phyloP scores from a whole-genome alignment of 2,888 invertebrate genomes.

The Drosophila anomalipes region DNA sequence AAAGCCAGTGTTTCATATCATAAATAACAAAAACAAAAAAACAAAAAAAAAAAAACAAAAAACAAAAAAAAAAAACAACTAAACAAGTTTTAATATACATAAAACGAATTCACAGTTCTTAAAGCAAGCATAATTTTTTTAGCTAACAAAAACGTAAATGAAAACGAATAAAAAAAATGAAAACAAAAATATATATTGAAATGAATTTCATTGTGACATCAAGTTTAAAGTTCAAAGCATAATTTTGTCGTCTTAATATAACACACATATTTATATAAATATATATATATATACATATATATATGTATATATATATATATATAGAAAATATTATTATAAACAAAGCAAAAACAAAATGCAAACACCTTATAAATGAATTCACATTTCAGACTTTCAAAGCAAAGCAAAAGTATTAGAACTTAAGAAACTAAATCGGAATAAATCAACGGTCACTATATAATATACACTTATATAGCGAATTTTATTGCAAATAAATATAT shows the following conservation, averaged over 20 bases:
- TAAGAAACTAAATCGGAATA: conserved; percentile 41
- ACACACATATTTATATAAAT: conserved; percentile 26
- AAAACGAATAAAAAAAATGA: conserved; percentile 32
- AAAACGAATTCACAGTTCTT: conserved; percentile 45
- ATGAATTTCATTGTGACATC: conserved; percentile 55
- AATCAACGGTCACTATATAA: conserved; percentile 24
- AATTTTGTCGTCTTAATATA: conserved; percentile 72
- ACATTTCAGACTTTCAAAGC: conserved; percentile 68
- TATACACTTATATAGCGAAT: conserved; percentile 39
- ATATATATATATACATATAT: conserved; percentile 12
- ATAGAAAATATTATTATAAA: conserved; percentile 39
- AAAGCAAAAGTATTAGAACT: conserved; percentile 54
- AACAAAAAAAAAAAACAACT: conserved; percentile 44
- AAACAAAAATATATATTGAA: conserved; percentile 31
- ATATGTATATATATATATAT: conserved; percentile 31
- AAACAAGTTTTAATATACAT: conserved; percentile 48
- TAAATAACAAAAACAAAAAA: conserved; percentile 34
- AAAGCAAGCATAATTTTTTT: conserved; percentile 48
- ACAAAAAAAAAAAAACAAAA: conserved; percentile 33
- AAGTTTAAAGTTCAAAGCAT: conserved; percentile 73
- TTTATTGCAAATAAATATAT: conserved; percentile 48
- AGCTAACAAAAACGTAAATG: conserved; percentile 52
- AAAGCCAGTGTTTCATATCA: conserved; percentile 68
- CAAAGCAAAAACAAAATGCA: conserved; percentile 24
- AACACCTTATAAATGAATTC: conserved; percentile 55